A percentile compares a stretch with the other conserved stretches of the same genome.
phyloP scores from a whole-genome alignment of 1,140 invertebrate genomes.

The Mycetomoellerius zeteki region DNA sequence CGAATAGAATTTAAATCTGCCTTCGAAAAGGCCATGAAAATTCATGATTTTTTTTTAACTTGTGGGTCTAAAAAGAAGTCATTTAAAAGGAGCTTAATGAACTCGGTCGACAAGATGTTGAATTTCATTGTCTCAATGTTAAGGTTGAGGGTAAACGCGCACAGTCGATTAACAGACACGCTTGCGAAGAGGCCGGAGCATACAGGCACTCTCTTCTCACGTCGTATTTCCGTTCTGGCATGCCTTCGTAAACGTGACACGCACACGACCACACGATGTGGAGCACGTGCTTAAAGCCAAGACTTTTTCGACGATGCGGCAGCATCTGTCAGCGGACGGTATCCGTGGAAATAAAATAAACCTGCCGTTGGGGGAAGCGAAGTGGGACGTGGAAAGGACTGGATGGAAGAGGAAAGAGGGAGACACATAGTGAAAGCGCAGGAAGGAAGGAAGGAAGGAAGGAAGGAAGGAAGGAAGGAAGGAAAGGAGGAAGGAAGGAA shows the following conservation, averaged over 20 bases:
- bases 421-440: slow-evolving; percentile 32
- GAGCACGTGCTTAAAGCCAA: slow-evolving; percentile 57
- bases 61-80: neutral
- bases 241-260: slow-evolving; percentile 22
- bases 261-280: slow-evolving; percentile 23
- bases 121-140: slow-evolving; percentile 39
- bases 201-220: slow-evolving; percentile 29
- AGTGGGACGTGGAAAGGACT: slow-evolving; percentile 14
- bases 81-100: neutral
- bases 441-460: slow-evolving; percentile 55
- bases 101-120: neutral
- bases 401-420: slow-evolving; percentile 8
- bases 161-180: slow-evolving; percentile 40
- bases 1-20: neutral
- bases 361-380: slow-evolving; percentile 10
- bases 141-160: slow-evolving; percentile 49
- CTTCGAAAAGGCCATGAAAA: neutral
- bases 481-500: neutral
- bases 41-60: neutral
- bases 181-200: slow-evolving; percentile 25
- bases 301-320: slow-evolving; percentile 59
- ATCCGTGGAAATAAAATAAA: slow-evolving; percentile 65
- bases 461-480: neutral
- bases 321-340: slow-evolving; percentile 55
- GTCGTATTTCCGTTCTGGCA: slow-evolving; percentile 57